phyloP scores from a whole-genome alignment of 2,888 invertebrate species.

The Cheilosia soror region DNA sequence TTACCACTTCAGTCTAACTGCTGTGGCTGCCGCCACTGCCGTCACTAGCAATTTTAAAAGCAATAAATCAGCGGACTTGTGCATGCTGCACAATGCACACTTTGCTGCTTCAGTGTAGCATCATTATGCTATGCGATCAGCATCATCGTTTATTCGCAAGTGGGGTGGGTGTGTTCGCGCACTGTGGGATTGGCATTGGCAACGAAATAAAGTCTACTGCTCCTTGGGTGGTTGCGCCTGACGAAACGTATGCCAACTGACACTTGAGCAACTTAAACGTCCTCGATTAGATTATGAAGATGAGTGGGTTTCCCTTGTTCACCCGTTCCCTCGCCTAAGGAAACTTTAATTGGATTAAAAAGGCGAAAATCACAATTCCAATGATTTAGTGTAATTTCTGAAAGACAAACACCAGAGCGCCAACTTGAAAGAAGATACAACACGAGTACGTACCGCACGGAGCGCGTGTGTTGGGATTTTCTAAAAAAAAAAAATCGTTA shows the following conservation, averaged over 20 bases:
- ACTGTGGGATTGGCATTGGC: slow-evolving; percentile 32
- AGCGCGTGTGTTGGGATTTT: slow-evolving; percentile 46
- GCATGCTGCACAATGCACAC: slow-evolving; percentile 36
- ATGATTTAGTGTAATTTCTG: slow-evolving; percentile 48
- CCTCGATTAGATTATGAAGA: slow-evolving; percentile 66
- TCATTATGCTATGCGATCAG: slow-evolving; percentile 8
- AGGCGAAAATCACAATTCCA: slow-evolving; percentile 50
- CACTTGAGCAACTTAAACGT: slow-evolving; percentile 63
- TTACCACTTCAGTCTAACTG: slow-evolving; percentile 50
- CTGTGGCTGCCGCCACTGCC: slow-evolving; percentile 29
- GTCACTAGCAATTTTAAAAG: slow-evolving; percentile 55
- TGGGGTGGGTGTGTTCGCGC: slow-evolving; percentile 49
- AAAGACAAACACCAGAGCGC: slow-evolving; percentile 41
- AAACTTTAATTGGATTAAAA: slow-evolving; percentile 71
- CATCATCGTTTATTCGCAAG: slow-evolving; percentile 23
- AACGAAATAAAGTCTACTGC: slow-evolving; percentile 30
- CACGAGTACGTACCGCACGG: not conserved
- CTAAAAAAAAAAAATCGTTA: slow-evolving; percentile 5
- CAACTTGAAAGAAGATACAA: slow-evolving; percentile 38
- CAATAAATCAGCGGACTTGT: slow-evolving; percentile 69
- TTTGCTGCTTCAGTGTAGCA: slow-evolving; percentile 16
- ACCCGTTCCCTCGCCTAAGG: slow-evolving; percentile 27
- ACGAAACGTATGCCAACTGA: slow-evolving; percentile 67
- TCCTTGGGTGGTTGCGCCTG: slow-evolving; percentile 54
- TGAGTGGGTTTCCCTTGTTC: slow-evolving; percentile 56